phyloP scores from a whole-genome alignment of 2,888 invertebrate species.

The Drosophila incognita region DNA sequence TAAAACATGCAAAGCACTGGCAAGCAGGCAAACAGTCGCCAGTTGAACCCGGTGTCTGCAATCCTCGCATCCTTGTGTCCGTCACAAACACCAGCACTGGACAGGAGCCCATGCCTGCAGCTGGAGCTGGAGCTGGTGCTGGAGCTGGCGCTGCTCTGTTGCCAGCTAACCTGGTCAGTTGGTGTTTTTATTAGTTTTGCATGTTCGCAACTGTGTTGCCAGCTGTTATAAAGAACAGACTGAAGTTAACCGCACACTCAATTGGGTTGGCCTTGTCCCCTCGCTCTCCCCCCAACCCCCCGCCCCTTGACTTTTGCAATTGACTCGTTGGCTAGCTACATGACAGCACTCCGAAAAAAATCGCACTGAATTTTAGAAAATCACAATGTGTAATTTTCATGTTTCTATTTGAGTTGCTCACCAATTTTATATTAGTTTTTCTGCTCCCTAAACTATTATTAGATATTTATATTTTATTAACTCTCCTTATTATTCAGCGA shows the following conservation, averaged over 20 bases:
- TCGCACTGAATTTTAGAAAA: not conserved
- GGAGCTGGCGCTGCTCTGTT: not conserved
- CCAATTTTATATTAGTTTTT: not conserved
- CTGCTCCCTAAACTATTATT: not conserved
- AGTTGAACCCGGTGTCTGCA: conserved; percentile 19
- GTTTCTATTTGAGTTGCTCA: not conserved
- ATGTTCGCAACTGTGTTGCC: conserved; percentile 32
- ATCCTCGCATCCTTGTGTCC: conserved; percentile 7
- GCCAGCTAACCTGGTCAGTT: conserved; percentile 49
- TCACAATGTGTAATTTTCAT: not conserved
- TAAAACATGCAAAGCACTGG: conserved; percentile 74
- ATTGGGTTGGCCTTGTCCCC: conserved; percentile 40
- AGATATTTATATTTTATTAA: not conserved
- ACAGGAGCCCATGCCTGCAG: not conserved
- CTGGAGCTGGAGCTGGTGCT: not conserved
- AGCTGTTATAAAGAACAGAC: conserved; percentile 22
- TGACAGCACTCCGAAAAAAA: not conserved
- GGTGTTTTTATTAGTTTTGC: conserved; percentile 61
- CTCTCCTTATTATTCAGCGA: too few relatives aligned
- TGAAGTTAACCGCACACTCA: conserved; percentile 50
- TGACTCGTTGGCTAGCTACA: not conserved
- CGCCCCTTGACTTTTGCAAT: not conserved
- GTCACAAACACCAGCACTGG: not conserved
- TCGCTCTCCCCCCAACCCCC: fast-evolving
- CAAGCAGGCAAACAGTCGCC: conserved; percentile 35